Evolutionary conservation across 2,888 invertebrate species (phyloP), one percentile per base, ranked within the genome.

Genomic region (Ophion slaviceki): DNA sequence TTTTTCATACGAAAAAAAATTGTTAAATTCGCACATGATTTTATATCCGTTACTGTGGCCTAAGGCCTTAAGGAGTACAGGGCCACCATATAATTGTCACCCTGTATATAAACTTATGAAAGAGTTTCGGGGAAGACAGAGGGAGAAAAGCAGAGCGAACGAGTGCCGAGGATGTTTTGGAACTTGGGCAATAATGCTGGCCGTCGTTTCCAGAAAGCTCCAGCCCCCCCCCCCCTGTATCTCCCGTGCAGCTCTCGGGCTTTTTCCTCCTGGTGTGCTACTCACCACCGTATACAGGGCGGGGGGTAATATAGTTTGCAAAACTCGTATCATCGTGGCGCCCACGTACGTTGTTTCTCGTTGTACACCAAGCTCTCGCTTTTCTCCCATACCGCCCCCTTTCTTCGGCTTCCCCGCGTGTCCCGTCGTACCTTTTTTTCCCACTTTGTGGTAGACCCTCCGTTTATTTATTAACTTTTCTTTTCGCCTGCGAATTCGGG

Each of bases 101-200:
- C 53, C 53, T 14, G 53, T 53, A 14, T 53, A 17, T 53, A 17
- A 3, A 78, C 24, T 20, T 59, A 47, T 64, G 32, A 32, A 72
- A 62, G 66, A 71, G 82, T 74, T 72, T 80, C 36, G 75, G 57
- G 80, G 72, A 85, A 81, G 84, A 82, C 64, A 85, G 68, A 87
- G 74, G 66, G 85, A 87, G 82, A 86, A 87, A 70, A 87, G 87
- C 84, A 84, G 87, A 75, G 78, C 45, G 74, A 82, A 79, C 78
- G 86, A 83, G 86, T 81, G 57, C 80, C 86, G 86, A 88, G 89
- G 89, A 90, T 90, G 90, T 90, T 91, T 90, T 89, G 86, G 68
- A 92, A 92, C 90, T 92, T 91, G 89, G 89, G 90, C 91, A 92
- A 92, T 92, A 92, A 92, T 90, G 90, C 90, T 86, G 88, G 78